Conservation (phyloP, 2,888 invertebrate species). For the Stratiomys singularior region DNA sequence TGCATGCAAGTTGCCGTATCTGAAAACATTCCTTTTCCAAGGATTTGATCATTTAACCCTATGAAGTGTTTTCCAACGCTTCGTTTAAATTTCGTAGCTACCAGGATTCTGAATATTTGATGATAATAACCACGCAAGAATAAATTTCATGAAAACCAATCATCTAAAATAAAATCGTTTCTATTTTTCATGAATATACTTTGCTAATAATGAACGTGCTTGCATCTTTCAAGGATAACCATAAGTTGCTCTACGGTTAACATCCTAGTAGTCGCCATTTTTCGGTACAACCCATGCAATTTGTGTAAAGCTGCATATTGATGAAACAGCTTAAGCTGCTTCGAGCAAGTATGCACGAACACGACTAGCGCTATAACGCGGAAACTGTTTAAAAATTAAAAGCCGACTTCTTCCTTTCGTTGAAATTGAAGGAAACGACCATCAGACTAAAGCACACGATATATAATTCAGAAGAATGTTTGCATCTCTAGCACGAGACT, state of each 20-base stretch:
- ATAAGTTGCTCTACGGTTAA: neutral
- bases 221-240: neutral
- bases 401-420: conserved; percentile 28
- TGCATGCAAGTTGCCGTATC: neutral
- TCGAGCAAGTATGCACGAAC: neutral
- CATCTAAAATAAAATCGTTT: no score
- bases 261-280: neutral
- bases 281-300: neutral
- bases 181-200: no score
- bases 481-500: conserved; percentile 16
- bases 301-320: conserved; percentile 35
- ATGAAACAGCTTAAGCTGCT: conserved; percentile 4
- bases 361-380: neutral
- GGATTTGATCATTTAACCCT: no score
- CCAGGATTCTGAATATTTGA: no score
- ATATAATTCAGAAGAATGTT: conserved; percentile 43
- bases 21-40: neutral
- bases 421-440: conserved; percentile 16
- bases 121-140: no score
- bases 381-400: conserved; percentile 49
- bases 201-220: no score
- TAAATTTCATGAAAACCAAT: no score
- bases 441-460: conserved; percentile 28
- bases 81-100: no score
- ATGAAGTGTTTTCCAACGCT: no score